Evolutionary conservation across 1,140 invertebrate genomes (phyloP).

Genomic region (Anthonomus grandis): DNA sequence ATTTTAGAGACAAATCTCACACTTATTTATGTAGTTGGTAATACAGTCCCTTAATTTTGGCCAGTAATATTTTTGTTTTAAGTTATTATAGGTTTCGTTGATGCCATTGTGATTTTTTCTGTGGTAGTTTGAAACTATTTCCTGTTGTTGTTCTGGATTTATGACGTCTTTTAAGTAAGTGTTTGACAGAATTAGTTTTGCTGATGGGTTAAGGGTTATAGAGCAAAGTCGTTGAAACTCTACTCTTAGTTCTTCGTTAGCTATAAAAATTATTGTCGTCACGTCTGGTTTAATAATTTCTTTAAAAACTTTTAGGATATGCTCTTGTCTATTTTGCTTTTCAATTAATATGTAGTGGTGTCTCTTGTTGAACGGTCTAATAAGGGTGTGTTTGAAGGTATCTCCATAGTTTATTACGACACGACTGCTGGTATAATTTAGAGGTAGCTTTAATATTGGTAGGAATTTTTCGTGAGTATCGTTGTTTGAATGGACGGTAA

Average conservation of each 20-base stretch:
- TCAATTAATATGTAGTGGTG: slow-evolving; percentile 1
- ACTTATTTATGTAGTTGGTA: slow-evolving; percentile 15
- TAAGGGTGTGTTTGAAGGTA: not conserved
- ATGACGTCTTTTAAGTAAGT: not conserved
- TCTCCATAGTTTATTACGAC: slow-evolving; percentile 1
- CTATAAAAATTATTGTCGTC: not conserved
- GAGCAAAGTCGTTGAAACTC: not conserved
- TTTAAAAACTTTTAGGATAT: slow-evolving; percentile 2
- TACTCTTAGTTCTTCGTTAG: not conserved
- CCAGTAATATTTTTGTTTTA: slow-evolving; percentile 22
- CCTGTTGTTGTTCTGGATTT: slow-evolving; percentile 3
- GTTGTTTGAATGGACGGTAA: not conserved
- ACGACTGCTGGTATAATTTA: not conserved
- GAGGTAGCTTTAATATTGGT: slow-evolving; percentile 2
- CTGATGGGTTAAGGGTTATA: not conserved
- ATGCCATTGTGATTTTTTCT: slow-evolving; percentile 22
- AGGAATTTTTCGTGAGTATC: slow-evolving; percentile 2
- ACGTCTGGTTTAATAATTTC: not conserved
- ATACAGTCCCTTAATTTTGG: slow-evolving; percentile 11
- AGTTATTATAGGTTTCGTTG: slow-evolving; percentile 20
- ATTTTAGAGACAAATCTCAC: slow-evolving; percentile 19
- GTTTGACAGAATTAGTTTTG: not conserved
- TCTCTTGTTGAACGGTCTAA: slow-evolving; percentile 7
- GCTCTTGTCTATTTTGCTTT: not conserved
- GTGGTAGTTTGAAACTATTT: slow-evolving; percentile 9